Evolutionary conservation across 2,888 invertebrate species (phyloP).

Genomic region (Nudaria mundana): DNA sequence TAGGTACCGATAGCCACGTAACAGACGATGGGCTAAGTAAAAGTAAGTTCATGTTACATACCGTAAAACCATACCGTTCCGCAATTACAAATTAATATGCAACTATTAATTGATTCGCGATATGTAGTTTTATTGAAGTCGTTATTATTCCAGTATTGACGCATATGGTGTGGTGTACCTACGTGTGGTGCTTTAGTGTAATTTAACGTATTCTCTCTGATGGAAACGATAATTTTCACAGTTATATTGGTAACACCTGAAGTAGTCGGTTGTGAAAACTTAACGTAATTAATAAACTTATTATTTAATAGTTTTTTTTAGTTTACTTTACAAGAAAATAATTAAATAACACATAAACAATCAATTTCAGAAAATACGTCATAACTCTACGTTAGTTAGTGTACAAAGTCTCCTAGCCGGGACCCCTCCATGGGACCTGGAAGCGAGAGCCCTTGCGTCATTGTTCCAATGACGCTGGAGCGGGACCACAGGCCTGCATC

Average conservation of each 20-base stretch:
- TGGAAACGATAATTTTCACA: conserved; percentile 4
- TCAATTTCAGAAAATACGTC: no score
- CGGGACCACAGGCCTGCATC: no score
- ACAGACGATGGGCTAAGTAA: no score
- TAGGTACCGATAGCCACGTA: no score
- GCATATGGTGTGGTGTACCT: background rate
- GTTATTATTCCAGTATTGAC: conserved; percentile 3
- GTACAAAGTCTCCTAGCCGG: no score
- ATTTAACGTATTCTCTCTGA: conserved; percentile 3
- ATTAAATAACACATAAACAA: no score
- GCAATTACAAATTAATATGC: background rate
- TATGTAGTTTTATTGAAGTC: background rate
- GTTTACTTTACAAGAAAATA: no score
- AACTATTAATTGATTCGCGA: conserved; percentile 1
- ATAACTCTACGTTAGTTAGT: no score
- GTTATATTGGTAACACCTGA: background rate
- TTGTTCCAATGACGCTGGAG: no score
- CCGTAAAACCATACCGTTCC: background rate
- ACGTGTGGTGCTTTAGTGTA: background rate
- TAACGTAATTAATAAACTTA: background rate
- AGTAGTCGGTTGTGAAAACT: conserved; percentile 6
- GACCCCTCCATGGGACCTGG: no score
- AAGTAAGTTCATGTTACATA: no score
- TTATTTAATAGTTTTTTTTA: background rate
- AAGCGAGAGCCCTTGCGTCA: no score